Evolutionary conservation across 2,113 vertebrate species (phyloP), one percentile per base, ranked within the genome.

Genomic region (Heterotis niloticus): DNA sequence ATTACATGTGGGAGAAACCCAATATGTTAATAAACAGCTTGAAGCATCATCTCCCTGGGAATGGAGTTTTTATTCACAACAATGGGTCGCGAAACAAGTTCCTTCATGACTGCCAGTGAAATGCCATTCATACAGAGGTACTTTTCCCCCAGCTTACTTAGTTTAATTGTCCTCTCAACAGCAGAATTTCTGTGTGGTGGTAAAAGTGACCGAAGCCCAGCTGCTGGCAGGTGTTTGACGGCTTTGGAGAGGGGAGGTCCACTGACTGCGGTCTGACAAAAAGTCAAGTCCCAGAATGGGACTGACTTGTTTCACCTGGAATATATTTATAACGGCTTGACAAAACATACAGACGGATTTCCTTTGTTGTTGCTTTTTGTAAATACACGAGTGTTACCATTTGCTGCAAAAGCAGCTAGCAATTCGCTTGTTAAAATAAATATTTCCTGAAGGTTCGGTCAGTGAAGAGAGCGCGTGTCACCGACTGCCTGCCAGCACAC

Each of bases 361-460:
- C 56, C 56, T 65, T 24, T n/a, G n/a, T n/a, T n/a, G n/a, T n/a
- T n/a, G n/a, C n/a, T n/a, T n/a, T n/a, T n/a, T n/a, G n/a, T n/a
- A n/a, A n/a, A n/a, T n/a, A 84, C 88, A 82, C 86, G 78, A 86
- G 80, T 85, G 84, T 87, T 89, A 84, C 87, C 13, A 87, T 84
- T 7, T 75, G 85, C 85, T 86, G 88, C 86, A 83, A 87, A 85
- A 82, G 79, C 79, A 83, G 84, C 86, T 88, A 89, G 88, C 84
- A 84, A 84, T 89, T 87, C 85, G 84, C 85, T 84, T 86, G 86
- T 89, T 91, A 79, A 90, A 90, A 91, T 89, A 90, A 92, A 92
- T 88, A 92, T 84, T 88, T 84, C 83, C 84, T 7, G 79, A 85
- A 86, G 89, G 86, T 89, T 87, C 86, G 75, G 71, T 26, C 82